phyloP scores from a whole-genome alignment of 2,888 invertebrate genomes.

The Zelleria hepariella region DNA sequence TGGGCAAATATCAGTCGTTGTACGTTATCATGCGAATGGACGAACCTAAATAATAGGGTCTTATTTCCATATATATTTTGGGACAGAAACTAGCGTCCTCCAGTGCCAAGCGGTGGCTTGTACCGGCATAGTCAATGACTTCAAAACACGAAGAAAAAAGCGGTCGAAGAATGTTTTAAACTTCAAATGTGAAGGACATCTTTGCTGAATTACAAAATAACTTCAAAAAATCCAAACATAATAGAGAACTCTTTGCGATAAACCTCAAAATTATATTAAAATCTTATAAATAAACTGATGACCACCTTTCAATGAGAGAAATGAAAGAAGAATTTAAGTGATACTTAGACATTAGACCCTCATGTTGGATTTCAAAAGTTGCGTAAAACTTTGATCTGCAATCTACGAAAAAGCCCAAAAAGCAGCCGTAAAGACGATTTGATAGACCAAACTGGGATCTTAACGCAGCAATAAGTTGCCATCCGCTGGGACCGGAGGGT shows the following conservation, averaged over 20 bases:
- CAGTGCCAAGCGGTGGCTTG: constrained; percentile 47
- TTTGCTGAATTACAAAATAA: not conserved
- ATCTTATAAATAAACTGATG: too few relatives aligned
- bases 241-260: too few relatives aligned
- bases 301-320: too few relatives aligned
- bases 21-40: constrained; percentile 68
- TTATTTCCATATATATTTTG: constrained; percentile 52
- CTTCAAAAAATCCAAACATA: too few relatives aligned
- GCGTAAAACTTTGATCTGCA: too few relatives aligned
- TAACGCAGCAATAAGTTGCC: not conserved
- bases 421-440: not conserved
- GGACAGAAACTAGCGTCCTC: constrained; percentile 19
- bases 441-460: not conserved
- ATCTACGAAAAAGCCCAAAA: too few relatives aligned
- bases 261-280: too few relatives aligned
- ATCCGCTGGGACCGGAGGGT: constrained; percentile 33
- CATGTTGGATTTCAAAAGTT: too few relatives aligned
- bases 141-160: constrained; percentile 37
- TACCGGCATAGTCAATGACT: constrained; percentile 20
- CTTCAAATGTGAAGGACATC: not conserved
- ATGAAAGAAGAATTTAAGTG: too few relatives aligned
- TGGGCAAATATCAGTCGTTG: constrained; percentile 61
- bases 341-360: too few relatives aligned
- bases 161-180: constrained; percentile 23
- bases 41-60: constrained; percentile 61